A percentile compares a stretch with the other conserved stretches of the same genome.
Conservation (phyloP, 2,113 vertebrate genomes). For the Saguinus imperator region DNA sequence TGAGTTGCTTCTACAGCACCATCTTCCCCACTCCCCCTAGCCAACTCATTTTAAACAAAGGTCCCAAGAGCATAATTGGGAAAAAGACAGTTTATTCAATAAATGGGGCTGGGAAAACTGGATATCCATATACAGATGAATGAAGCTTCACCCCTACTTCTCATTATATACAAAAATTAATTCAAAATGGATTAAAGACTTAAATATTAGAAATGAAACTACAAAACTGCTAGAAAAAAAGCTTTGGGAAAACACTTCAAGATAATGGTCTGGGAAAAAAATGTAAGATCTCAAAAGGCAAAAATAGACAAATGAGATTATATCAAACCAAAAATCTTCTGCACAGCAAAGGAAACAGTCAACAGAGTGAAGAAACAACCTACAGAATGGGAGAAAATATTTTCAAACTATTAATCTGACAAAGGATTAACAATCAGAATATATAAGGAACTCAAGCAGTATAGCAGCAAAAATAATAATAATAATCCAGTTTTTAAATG, state of each 20-base stretch:
- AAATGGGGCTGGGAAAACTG: neutral
- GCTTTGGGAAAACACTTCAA: neutral
- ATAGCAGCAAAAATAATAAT: neutral
- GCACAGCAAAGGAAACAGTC: neutral
- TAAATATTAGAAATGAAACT: neutral
- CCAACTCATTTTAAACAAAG: neutral
- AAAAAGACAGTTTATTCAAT: neutral
- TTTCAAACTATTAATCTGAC: neutral
- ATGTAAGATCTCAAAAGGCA: neutral
- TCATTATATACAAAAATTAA: neutral
- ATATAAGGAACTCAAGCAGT: neutral
- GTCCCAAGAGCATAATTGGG: neutral
- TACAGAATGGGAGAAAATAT: neutral
- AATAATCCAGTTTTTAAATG: neutral
- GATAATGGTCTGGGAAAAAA: neutral
- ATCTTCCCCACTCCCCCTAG: neutral
- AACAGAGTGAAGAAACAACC: neutral
- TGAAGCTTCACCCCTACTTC: neutral
- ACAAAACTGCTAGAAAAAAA: neutral
- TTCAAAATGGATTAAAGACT: neutral
- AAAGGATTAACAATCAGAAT: neutral
- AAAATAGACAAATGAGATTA: neutral
- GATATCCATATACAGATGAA: neutral
- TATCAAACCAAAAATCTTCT: neutral
- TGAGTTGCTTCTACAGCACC: no score